These are phyloP conservation scores for Biston betularia DNA, from an alignment of 2,888 invertebrate genomes.

Conservation along the genomic window DNA sequence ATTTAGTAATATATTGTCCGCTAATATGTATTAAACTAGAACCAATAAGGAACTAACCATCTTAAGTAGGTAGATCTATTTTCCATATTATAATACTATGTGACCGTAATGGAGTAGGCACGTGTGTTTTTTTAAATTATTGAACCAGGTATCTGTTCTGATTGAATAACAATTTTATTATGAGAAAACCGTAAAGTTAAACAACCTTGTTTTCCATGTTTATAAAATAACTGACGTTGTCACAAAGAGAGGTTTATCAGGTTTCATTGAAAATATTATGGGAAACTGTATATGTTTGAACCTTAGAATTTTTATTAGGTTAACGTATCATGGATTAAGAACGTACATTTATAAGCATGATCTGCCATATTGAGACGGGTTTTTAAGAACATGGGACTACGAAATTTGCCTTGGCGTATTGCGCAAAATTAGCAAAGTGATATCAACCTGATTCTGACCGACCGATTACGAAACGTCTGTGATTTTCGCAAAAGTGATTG, in stretches of 20 bases:
- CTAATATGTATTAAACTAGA: not conserved
- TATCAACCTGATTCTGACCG: conserved; percentile 12
- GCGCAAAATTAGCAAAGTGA: conserved; percentile 8
- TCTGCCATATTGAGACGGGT: not conserved
- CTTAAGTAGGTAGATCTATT: not conserved
- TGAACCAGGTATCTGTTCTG: not conserved
- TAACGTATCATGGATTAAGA: not conserved
- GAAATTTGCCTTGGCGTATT: conserved; percentile 6
- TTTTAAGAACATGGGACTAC: conserved; percentile 9
- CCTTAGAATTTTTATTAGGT: not conserved
- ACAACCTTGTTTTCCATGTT: not conserved
- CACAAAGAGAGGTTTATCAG: not conserved
- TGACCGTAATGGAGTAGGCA: not conserved
- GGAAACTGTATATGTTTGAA: not conserved
- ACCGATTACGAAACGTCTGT: conserved; percentile 15
- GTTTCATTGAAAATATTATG: not conserved
- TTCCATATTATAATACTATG: not conserved
- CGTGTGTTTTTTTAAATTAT: not conserved
- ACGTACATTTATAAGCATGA: not conserved
- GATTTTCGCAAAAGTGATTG: conserved; percentile 18
- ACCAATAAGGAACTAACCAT: not conserved
- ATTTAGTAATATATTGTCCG: not conserved
- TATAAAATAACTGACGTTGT: not conserved
- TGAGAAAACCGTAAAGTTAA: not conserved
- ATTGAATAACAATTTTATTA: not conserved